These are phyloP conservation scores for Bicyclus anynana DNA, from an alignment of 1,140 invertebrate genomes.

Conservation along the genomic window DNA sequence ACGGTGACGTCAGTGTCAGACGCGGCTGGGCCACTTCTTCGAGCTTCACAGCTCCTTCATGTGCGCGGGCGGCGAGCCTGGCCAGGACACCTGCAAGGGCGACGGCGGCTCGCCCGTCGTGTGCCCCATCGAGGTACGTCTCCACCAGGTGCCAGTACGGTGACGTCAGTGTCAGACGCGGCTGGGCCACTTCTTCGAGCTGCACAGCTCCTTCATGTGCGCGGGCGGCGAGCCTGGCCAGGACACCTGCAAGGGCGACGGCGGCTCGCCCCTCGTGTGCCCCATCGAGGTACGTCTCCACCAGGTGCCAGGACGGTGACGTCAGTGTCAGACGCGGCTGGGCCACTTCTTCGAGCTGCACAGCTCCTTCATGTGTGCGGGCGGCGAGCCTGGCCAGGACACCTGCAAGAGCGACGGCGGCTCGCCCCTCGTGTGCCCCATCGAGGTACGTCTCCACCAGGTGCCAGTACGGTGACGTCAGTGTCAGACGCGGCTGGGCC, in stretches of 20 bases:
- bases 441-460: no score
- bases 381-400: slow-evolving; percentile 80
- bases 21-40: slow-evolving; percentile 81
- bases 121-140: slow-evolving; percentile 78
- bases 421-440: slow-evolving; percentile 85
- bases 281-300: slow-evolving; percentile 78
- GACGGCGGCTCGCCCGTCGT: slow-evolving; percentile 82
- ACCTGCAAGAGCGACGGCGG: slow-evolving; percentile 81
- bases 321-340: slow-evolving; percentile 80
- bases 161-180: slow-evolving; percentile 80
- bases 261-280: slow-evolving; percentile 83
- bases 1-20: slow-evolving; percentile 73
- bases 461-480: no score
- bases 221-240: slow-evolving; percentile 82
- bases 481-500: slow-evolving; percentile 80
- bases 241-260: slow-evolving; percentile 83
- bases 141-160: background rate
- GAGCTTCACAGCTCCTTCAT: slow-evolving; percentile 83
- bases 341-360: slow-evolving; percentile 82
- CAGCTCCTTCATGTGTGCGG: slow-evolving; percentile 86
- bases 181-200: slow-evolving; percentile 80
- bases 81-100: slow-evolving; percentile 82
- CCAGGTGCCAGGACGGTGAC: no score
- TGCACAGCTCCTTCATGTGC: slow-evolving; percentile 85
- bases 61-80: slow-evolving; percentile 84